These are phyloP conservation scores for Embidobia sp. DNA, from an alignment of 2,888 invertebrate genomes.

Conservation along the genomic window DNA sequence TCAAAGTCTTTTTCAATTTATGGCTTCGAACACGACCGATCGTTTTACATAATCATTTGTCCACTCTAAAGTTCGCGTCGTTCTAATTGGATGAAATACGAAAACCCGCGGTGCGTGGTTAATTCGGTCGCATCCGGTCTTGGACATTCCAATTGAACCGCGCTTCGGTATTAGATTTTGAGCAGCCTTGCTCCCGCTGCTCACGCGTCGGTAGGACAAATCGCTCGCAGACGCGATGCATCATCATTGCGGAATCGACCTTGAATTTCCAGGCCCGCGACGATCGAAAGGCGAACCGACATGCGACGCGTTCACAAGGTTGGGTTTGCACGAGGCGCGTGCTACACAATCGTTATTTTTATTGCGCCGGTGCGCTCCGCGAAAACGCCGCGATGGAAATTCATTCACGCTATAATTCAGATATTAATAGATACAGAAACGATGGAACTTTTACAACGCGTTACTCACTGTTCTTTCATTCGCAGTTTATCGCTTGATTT, in stretches of 20 bases:
- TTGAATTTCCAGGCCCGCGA: constrained; percentile 73
- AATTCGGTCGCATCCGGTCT: constrained; percentile 25
- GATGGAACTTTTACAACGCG: constrained; percentile 19
- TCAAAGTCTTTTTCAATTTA: constrained; percentile 9
- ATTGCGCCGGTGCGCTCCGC: constrained; percentile 56
- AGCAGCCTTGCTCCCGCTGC: constrained; percentile 35
- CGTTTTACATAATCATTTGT: constrained; percentile 21
- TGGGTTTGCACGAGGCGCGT: constrained; percentile 62
- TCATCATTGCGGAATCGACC: constrained; percentile 67
- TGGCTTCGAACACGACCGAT: not conserved
- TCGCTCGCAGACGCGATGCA: constrained; percentile 50
- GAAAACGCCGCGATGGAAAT: constrained; percentile 52
- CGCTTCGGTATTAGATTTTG: constrained; percentile 40
- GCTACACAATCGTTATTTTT: constrained; percentile 64
- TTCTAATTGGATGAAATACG: constrained; percentile 29
- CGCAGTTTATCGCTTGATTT: too few relatives aligned
- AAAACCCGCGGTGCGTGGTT: constrained; percentile 15
- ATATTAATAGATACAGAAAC: constrained; percentile 44
- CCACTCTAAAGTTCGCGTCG: not conserved
- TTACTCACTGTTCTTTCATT: not conserved
- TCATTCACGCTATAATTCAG: constrained; percentile 49
- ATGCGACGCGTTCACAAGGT: constrained; percentile 61
- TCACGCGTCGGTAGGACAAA: constrained; percentile 34
- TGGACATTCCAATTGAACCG: constrained; percentile 29
- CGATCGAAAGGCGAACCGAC: constrained; percentile 72